Base-by-base conservation (phyloP, 2,797 vertebrate genomes). In the Pangasius mekongensis region DNA sequence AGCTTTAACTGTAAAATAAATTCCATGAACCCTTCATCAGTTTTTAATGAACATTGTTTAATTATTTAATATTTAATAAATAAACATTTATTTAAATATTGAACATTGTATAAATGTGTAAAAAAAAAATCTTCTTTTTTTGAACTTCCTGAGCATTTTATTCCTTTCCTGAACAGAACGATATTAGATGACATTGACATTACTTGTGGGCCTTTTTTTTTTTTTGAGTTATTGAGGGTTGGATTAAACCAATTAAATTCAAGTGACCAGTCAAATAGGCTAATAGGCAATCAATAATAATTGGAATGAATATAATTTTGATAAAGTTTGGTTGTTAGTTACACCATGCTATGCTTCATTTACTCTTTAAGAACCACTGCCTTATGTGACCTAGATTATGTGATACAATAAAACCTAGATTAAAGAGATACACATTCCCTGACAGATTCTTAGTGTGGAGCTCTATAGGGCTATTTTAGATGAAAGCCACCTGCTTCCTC, bases 371-470 rank as follows among this genome's bases (percentile, higher is more conserved):
- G 33, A 60, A 81, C 76, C 8, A 13, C 9, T 81, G 22, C 36
- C 5, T 71, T 14, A 39, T 88, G 88, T 58, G 56, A 74, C 84
- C 66, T 56, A 80, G 6, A 82, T 82, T 82, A 60, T 62, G 81
- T 80, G 85, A 76, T 58, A 74, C n/a, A 82, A 81, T 71, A 89
- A 60, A 62, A 30, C 43, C 7, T 52, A 67, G 33, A 86, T 89
- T 83, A 83, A 86, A 86, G 58, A 52, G 33, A 66, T 58, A 86
- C 85, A 86, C 5, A 74, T 20, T 47, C 14, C 49, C n/a, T 18
- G 52, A 16, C 56, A 39, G 22, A 24, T 27, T 39, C 4, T 83
- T 74, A 54, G 43, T 20, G 5, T 74, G n/a, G 30, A 47, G 39
- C 66, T 1, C 30, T 39, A 62, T 24, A 64, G 30, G 52, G n/a